Percentiles rank a stretch among this genome's conserved stretches.
Evolutionary conservation across 2,888 invertebrate species (phyloP).

Genomic region (Pammene aurita): DNA sequence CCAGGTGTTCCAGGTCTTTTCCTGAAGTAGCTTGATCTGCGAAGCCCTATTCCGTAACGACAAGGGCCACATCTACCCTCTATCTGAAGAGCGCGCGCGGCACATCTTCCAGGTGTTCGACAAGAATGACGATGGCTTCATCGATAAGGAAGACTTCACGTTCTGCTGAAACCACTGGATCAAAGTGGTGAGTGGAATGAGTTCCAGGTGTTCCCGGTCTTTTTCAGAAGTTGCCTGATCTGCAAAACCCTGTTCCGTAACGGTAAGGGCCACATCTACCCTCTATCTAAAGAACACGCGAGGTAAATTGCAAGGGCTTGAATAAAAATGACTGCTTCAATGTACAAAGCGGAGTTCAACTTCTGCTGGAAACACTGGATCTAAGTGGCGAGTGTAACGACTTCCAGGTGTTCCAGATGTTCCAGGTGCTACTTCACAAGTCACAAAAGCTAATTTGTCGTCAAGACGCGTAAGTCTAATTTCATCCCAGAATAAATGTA

Average conservation of each 20-base stretch:
- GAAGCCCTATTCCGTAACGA: conserved; percentile 94
- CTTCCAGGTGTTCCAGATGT: too few relatives aligned
- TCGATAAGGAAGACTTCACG: conserved; percentile 92
- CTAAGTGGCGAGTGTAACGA: conserved; percentile 82
- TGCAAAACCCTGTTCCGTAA: conserved; percentile 91
- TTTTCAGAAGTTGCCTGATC: background rate
- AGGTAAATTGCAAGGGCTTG: conserved; percentile 91
- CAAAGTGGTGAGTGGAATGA: conserved; percentile 90
- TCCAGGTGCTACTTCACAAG: too few relatives aligned
- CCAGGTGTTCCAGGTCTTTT: conserved; percentile 91
- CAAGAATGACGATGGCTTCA: conserved; percentile 88
- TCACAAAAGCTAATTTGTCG: too few relatives aligned
- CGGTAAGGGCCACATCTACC: conserved; percentile 86
- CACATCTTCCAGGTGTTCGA: conserved; percentile 93
- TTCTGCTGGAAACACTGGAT: conserved; percentile 96
- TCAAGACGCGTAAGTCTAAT: too few relatives aligned
- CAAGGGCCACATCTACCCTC: conserved; percentile 91
- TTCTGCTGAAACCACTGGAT: conserved; percentile 96
- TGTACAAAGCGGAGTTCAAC: conserved; percentile 92
- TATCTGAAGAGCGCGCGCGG: conserved; percentile 87
- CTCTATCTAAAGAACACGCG: conserved; percentile 87
- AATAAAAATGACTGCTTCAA: conserved; percentile 90
- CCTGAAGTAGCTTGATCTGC: conserved; percentile 90
- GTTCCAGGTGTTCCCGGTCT: conserved; percentile 10
- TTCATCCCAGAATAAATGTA: too few relatives aligned